A percentile compares a stretch with the other conserved stretches of the same genome.
Conservation (phyloP, 2,113 vertebrate genomes). For the Martes martes region DNA sequence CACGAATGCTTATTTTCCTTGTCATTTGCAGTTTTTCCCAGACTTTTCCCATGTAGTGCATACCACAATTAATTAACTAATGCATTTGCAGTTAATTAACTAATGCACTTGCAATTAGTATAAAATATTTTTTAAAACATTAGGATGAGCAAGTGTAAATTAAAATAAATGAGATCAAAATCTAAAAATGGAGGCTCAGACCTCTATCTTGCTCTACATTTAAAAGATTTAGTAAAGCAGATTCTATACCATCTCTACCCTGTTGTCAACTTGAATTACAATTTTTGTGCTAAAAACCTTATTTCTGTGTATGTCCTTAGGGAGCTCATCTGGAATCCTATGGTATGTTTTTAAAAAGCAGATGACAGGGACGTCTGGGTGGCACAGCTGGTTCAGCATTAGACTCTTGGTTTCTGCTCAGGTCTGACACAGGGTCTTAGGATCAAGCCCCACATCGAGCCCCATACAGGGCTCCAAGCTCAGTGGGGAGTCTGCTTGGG, state of each 20-base stretch:
- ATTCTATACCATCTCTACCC: neutral
- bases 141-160: neutral
- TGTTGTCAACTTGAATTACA: neutral
- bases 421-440: neutral
- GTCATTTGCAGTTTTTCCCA: neutral
- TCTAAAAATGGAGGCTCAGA: neutral
- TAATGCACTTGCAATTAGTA: neutral
- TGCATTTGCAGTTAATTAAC: neutral
- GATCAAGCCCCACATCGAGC: neutral
- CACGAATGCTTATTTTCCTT: neutral
- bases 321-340: neutral
- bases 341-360: neutral
- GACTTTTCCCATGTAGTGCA: neutral
- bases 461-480: neutral
- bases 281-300: neutral
- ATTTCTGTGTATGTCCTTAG: neutral
- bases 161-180: neutral
- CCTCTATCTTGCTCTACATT: fast-evolving
- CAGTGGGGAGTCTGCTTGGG: neutral
- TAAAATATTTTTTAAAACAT: neutral
- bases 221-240: too few species aligned
- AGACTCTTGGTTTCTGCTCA: neutral
- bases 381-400: neutral
- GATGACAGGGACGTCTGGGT: neutral
- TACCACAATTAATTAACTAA: neutral